A percentile compares a stretch with the other conserved stretches of the same genome.
phyloP scores from a whole-genome alignment of 2,113 vertebrate genomes.

The Indicator indicator region DNA sequence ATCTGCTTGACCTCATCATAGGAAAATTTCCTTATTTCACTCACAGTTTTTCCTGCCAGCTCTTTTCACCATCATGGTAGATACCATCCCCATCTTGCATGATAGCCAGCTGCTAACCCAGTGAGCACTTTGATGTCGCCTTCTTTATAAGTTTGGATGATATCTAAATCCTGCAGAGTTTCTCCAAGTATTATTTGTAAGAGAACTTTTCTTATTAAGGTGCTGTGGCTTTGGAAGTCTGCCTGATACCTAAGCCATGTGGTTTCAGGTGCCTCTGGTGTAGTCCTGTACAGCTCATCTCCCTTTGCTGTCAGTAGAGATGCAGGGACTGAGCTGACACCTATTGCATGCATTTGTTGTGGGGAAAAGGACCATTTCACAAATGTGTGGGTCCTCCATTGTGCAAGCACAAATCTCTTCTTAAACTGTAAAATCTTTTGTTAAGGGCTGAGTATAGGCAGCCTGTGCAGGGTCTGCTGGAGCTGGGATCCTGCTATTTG shows the following conservation, averaged over 20 bases:
- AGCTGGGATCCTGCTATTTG: neutral
- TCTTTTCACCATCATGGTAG: neutral
- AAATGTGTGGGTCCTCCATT: neutral
- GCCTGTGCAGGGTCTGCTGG: neutral
- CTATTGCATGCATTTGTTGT: neutral
- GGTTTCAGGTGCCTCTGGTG: neutral
- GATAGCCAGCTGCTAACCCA: neutral
- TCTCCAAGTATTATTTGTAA: neutral
- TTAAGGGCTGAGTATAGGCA: neutral
- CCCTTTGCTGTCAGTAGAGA: neutral
- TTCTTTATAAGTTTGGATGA: neutral
- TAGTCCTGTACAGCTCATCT: neutral
- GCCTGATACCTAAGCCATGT: neutral
- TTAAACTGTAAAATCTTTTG: neutral
- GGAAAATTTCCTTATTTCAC: neutral
- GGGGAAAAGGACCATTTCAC: neutral
- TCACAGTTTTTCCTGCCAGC: neutral
- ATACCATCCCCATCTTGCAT: neutral
- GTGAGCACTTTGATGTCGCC: fast-evolving
- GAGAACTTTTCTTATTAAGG: neutral
- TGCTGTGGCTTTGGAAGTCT: neutral
- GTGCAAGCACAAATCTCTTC: neutral
- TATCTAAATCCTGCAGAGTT: neutral
- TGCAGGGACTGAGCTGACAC: neutral
- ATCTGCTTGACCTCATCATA: neutral